A percentile compares a stretch with the other conserved stretches of the same genome.
phyloP scores from a whole-genome alignment of 1,140 invertebrate genomes.

The Eriosoma lanigerum region DNA sequence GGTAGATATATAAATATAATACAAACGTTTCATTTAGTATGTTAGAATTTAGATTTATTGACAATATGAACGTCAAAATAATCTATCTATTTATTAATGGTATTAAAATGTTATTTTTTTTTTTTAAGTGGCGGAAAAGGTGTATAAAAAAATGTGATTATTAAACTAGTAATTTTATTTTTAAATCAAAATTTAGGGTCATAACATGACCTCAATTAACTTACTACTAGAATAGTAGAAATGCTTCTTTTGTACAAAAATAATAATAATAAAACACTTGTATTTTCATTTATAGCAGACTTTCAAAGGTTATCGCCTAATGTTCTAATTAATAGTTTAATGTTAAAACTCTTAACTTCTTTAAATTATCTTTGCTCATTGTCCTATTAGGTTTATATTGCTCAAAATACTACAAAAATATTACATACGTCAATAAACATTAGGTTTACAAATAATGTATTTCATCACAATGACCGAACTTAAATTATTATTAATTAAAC shows the following conservation, averaged over 20 bases:
- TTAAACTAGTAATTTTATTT: slow-evolving; percentile 1
- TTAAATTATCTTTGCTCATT: background rate
- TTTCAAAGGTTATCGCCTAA: background rate
- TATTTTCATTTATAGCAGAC: background rate
- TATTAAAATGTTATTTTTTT: no score
- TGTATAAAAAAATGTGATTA: background rate
- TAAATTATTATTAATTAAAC: no score
- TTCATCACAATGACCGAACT: no score
- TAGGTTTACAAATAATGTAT: no score
- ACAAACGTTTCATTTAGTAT: no score
- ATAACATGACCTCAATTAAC: background rate
- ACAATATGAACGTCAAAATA: no score
- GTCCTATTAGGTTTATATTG: background rate
- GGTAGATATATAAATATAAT: no score
- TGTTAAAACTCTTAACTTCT: background rate
- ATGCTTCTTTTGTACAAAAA: no score
- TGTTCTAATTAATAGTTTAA: slow-evolving; percentile 7
- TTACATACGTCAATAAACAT: background rate
- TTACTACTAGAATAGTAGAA: no score
- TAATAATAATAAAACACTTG: background rate
- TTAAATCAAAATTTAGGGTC: background rate
- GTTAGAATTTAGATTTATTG: no score
- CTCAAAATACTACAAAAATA: background rate
- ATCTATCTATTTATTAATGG: no score
- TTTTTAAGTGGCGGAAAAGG: background rate